Evolutionary conservation across 2,797 vertebrate genomes (phyloP), one percentile per base, ranked within the genome.

Genomic region (Cynopterus sphinx): DNA sequence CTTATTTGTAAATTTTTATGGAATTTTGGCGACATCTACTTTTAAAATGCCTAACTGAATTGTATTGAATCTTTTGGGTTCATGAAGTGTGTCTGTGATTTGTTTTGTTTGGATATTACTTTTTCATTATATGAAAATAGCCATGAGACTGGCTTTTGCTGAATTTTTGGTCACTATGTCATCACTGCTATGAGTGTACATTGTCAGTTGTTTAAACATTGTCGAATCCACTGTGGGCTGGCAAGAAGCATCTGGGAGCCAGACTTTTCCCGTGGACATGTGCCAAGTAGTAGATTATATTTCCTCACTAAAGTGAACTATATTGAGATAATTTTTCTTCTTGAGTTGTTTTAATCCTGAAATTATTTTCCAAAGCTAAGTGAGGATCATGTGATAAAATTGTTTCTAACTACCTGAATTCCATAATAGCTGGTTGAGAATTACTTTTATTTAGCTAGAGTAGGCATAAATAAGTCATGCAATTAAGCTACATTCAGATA

Each of bases 241-340:
- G 95, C 97, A 97, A 97, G 97, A 98, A 98, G 98, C 98, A 99
- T 98, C 98, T 98, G 98, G 98, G 97, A 98, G 94, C 98, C 98
- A 98, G 98, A 98, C 98, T 98, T 98, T 97, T 97, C 98, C 98
- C 97, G 96, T 98, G 98, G 98, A 98, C 96, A 90, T 22, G 67
- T 95, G 98, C 98, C 98, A 98, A 98, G 92, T 91, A 95, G 79
- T 97, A 94, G 97, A 97, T 98, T 98, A 88, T 94, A 90, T 98
- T 98, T 98, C 98, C 94, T 98, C 96, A 95, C 96, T 97, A 36
- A 94, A 96, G 84, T 79, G 84, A 98, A 86, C 95, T 97, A 91
- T 97, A 96, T 94, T 97, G 96, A 98, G 97, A 97, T 97, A 94
- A 97, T 95, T 98, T 98, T 97, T 97, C 97, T 98, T 95, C 93